Evolutionary conservation across 2,113 vertebrate genomes (phyloP), one percentile per base, ranked within the genome.

Genomic region (Trematomus loennbergii): DNA sequence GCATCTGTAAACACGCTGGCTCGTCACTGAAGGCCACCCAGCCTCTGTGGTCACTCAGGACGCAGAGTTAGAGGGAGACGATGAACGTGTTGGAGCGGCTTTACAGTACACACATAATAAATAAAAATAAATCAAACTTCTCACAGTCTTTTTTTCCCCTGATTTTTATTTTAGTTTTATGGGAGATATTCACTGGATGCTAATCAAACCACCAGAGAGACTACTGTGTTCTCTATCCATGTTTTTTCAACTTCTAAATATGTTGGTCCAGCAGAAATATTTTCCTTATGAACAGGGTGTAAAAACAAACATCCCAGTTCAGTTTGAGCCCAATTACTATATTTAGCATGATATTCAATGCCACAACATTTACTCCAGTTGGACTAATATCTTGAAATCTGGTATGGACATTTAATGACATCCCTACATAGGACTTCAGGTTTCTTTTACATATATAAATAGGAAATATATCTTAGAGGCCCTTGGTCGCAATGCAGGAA

Each of bases 1-100:
- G 78, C 79, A 67, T 84, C 72, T 18, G 55, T 70, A 71, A 69
- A 62, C 84, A 70, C 75, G 67, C 70, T 78, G 82, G 82, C 84
- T 70, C 50, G n/a, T 78, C 79, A 54, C 62, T 55, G 57, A 57
- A 43, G 89, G 83, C 89, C 89, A 87, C 89, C 85, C 89, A 85
- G 78, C 70, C 52, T 86, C 86, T 85, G 88, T 50, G 81, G 90
- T 85, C 76, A 9, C 84, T 82, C 68, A 75, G 79, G 63, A 72
- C 20, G 73, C 77, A 0, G 82, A 20, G 58, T 86, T 78, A 80
- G 80, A 25, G 60, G 65, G 77, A 81, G 72, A 69, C 25, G 80
- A 79, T 65, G 72, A 80, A 77, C 67, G 58, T 40, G 25, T 63
- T 40, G 71, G 60, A 79, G 77, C 54, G 2, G 50, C 9, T 49